phyloP scores from a whole-genome alignment of 2,113 vertebrate species.

The Perca flavescens region DNA sequence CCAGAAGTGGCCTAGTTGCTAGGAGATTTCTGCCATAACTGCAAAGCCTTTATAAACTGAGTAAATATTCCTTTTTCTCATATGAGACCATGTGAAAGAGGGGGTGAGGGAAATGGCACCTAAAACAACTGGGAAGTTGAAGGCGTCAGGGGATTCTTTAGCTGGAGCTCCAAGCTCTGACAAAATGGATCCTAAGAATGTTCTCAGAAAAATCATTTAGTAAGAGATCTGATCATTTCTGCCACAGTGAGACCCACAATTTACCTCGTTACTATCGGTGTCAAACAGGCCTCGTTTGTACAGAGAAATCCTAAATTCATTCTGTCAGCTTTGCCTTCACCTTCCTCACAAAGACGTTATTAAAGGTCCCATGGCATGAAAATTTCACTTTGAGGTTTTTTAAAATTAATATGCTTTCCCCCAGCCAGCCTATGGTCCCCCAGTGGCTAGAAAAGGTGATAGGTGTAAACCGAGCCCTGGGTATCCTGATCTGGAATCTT shows the following conservation, averaged over 20 bases:
- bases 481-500: too few species aligned
- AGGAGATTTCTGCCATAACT: constrained; percentile 8
- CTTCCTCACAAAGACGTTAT: background rate
- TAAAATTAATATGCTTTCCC: too few species aligned
- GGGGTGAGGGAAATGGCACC: background rate
- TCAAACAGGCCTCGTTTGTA: background rate
- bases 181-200: too few species aligned
- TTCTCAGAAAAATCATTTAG: background rate
- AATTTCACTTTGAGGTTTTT: too few species aligned
- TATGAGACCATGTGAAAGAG: background rate
- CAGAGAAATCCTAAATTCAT: constrained; percentile 11
- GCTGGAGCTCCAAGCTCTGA: background rate
- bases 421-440: too few species aligned
- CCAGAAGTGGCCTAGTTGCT: constrained; percentile 16
- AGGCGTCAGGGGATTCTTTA: background rate
- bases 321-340: background rate
- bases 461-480: too few species aligned
- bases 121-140: background rate
- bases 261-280: background rate
- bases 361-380: too few species aligned
- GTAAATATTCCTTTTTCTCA: background rate
- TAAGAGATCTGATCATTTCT: constrained; percentile 1
- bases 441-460: too few species aligned
- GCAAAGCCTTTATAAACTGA: background rate
- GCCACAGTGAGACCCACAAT: background rate